phyloP scores from a whole-genome alignment of 2,888 invertebrate species.

The Molorchus minor region DNA sequence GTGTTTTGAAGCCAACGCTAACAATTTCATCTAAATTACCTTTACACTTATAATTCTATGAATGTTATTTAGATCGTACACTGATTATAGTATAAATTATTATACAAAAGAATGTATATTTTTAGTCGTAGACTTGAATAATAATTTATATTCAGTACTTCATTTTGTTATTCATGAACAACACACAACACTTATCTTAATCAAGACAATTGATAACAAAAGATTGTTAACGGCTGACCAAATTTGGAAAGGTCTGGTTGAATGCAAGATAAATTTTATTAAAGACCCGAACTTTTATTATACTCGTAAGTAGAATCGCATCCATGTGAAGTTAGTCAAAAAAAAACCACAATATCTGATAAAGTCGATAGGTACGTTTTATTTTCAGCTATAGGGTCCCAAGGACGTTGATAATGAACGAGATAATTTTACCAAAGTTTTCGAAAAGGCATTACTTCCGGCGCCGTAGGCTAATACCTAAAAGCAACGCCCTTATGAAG shows the following conservation, averaged over 20 bases:
- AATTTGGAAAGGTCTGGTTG: neutral
- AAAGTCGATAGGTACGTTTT: too few species aligned
- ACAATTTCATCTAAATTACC: slow-evolving; percentile 16
- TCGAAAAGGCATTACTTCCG: too few species aligned
- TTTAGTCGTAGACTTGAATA: slow-evolving; percentile 1
- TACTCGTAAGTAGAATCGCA: too few species aligned
- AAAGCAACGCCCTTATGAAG: too few species aligned
- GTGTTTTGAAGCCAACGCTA: slow-evolving; percentile 1
- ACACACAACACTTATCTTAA: neutral
- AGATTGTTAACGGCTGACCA: neutral
- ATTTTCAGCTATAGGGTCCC: too few species aligned
- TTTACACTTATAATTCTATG: slow-evolving; percentile 12
- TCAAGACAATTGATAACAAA: neutral
- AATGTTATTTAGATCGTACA: slow-evolving; percentile 30
- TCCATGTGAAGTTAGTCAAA: too few species aligned
- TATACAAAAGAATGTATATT: neutral
- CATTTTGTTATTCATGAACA: slow-evolving; percentile 12
- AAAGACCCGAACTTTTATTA: too few species aligned
- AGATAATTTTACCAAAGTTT: too few species aligned
- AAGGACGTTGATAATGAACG: too few species aligned
- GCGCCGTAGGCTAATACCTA: too few species aligned
- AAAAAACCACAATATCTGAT: too few species aligned
- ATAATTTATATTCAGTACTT: slow-evolving; percentile 13
- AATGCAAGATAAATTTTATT: too few species aligned
- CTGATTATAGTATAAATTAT: slow-evolving; percentile 26